phyloP scores from a whole-genome alignment of 2,113 vertebrate species.

The Cavia porcellus region DNA sequence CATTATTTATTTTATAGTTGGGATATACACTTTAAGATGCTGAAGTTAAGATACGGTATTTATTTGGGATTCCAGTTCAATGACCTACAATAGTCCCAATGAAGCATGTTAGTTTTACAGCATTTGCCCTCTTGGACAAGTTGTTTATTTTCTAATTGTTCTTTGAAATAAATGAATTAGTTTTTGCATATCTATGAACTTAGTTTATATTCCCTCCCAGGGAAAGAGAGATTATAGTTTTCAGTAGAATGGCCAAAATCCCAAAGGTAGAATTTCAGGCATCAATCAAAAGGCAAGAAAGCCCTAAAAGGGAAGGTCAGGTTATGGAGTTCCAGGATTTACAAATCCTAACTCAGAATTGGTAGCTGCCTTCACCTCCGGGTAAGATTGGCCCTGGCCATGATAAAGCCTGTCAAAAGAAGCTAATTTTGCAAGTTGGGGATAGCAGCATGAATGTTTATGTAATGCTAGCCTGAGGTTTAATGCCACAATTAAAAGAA shows the following conservation, averaged over 20 bases:
- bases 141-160: slow-evolving; percentile 37
- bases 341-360: neutral
- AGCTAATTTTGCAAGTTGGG: slow-evolving; percentile 61
- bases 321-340: slow-evolving; percentile 43
- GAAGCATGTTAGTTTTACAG: neutral
- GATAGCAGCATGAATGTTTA: slow-evolving; percentile 56
- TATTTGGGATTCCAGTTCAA: slow-evolving; percentile 20
- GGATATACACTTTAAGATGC: slow-evolving; percentile 11
- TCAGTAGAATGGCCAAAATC: slow-evolving; percentile 20
- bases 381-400: slow-evolving; percentile 1
- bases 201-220: slow-evolving; percentile 45
- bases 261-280: slow-evolving; percentile 63
- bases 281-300: slow-evolving; percentile 50
- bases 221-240: slow-evolving; percentile 53
- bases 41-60: neutral
- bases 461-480: slow-evolving; percentile 66
- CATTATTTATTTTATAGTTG: neutral
- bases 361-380: neutral
- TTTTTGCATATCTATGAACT: slow-evolving; percentile 11
- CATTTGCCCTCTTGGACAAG: neutral
- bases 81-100: neutral
- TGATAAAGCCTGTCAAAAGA: slow-evolving; percentile 62
- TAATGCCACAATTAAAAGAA: slow-evolving; percentile 69
- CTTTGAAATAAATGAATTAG: neutral
- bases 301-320: slow-evolving; percentile 10